Conservation (phyloP, 2,113 vertebrate species). For the Microcebus murinus region DNA sequence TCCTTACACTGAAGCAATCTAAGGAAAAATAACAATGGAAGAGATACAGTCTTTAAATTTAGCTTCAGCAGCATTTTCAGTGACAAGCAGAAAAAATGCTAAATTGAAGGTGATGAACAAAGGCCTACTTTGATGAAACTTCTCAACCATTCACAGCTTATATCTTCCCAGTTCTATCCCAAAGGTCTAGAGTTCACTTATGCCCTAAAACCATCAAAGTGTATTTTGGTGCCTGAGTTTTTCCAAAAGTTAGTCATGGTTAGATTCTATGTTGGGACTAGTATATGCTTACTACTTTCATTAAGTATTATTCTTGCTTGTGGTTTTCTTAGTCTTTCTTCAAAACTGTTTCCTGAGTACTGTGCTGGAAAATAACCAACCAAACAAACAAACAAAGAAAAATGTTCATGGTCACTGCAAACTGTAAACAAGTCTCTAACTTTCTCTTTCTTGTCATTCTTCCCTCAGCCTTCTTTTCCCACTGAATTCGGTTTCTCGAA, state of each 20-base stretch:
- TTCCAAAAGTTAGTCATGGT: constrained; percentile 15
- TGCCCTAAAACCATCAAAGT: neutral
- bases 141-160: neutral
- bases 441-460: neutral
- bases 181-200: neutral
- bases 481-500: neutral
- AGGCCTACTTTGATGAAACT: neutral
- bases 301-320: neutral
- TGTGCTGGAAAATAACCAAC: neutral
- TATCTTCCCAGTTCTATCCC: neutral
- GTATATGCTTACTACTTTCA: neutral
- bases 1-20: neutral
- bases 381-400: neutral
- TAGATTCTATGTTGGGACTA: neutral
- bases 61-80: neutral
- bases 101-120: neutral
- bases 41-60: neutral
- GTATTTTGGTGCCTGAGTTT: neutral
- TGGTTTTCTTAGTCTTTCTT: constrained; percentile 49
- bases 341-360: neutral
- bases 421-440: neutral
- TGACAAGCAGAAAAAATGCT: neutral
- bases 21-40: neutral
- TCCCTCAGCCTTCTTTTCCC: neutral
- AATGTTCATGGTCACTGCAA: neutral